Base-by-base conservation (phyloP, 2,888 invertebrate genomes). In the Ferrisia virgata region DNA sequence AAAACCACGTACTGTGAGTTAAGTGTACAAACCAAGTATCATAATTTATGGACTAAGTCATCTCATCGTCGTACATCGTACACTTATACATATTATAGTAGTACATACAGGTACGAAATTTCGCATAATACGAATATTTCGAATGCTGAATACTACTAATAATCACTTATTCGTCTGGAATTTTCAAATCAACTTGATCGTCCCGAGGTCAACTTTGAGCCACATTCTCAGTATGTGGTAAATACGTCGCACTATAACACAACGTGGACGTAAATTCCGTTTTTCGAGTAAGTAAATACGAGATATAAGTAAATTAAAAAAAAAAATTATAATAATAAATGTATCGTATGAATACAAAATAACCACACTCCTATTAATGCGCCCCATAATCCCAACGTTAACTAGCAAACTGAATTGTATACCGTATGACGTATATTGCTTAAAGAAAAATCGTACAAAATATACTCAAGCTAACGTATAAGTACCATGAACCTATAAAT, bases 111-210 rank as follows among this genome's bases (percentile, higher is more conserved):
- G n/a, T n/a, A n/a, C 11, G 58, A 64, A 64, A 64, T 64, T 25
- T 64, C 58, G 58, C 58, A 64, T 64, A 64, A 64, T 64, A 64
- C 28, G 28, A 64, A 64, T 64, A 64, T 28, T 64, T 64, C 58
- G 58, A 64, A 64, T 64, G 58, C 9, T 28, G 58, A 64, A 64
- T 64, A 64, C 58, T 64, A 64, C 58, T 64, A 64, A 64, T 64
- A 28, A 64, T 64, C 58, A 64, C 58, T 64, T n/a, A n/a, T 64
- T 64, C 58, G 58, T 64, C 58, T 64, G 58, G 58, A 64, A 64
- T 64, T 64, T 64, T 64, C 58, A 64, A 64, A 64, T 64, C 28
- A n/a, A 64, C 58, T 64, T 53, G 18, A 9, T 28, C 25, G 28
- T 28, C 25, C 58, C 58, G 58, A 64, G 58, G 58, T 64, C 58